These are phyloP conservation scores for Enteromius argenteus DNA, from an alignment of 2,797 vertebrate species.

Conservation along the genomic window DNA sequence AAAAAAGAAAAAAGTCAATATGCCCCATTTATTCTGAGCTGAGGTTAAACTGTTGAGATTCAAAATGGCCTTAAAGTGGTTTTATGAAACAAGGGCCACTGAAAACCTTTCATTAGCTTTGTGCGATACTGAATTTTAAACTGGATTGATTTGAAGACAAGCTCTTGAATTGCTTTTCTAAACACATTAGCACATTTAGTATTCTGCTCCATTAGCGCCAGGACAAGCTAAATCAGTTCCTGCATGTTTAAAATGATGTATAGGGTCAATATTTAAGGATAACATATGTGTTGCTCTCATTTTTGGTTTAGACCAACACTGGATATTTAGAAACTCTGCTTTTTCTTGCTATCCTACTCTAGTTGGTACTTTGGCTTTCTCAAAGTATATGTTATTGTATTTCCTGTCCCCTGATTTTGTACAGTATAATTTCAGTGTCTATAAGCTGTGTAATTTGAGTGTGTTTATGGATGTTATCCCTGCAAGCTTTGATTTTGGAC, in stretches of 20 bases:
- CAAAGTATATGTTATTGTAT: conserved; percentile 58
- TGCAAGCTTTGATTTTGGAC: conserved; percentile 39
- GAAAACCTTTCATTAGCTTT: conserved; percentile 49
- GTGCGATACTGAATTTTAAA: conserved; percentile 47
- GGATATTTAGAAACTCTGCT: neutral
- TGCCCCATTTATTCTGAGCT: conserved; percentile 53
- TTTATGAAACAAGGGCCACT: conserved; percentile 45
- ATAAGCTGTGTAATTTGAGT: conserved; percentile 66
- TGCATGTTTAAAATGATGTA: conserved; percentile 6
- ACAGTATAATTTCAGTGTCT: conserved; percentile 54
- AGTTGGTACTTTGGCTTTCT: neutral
- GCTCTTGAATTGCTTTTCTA: conserved; percentile 38
- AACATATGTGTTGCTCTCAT: neutral
- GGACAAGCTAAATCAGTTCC: neutral
- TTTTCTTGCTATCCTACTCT: neutral
- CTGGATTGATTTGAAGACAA: conserved; percentile 49
- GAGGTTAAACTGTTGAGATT: conserved; percentile 58
- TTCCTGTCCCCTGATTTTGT: conserved; percentile 54
- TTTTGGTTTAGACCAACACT: neutral
- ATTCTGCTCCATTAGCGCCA: neutral
- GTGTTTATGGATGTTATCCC: conserved; percentile 58
- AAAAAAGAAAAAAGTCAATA: conserved; percentile 58
- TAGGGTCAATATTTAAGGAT: neutral
- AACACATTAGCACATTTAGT: conserved; percentile 30
- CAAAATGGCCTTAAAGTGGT: conserved; percentile 54